Percentiles rank a stretch among this genome's conserved stretches.
Conservation (phyloP, 2,888 invertebrate species). For the Scotopteryx bipunctaria region DNA sequence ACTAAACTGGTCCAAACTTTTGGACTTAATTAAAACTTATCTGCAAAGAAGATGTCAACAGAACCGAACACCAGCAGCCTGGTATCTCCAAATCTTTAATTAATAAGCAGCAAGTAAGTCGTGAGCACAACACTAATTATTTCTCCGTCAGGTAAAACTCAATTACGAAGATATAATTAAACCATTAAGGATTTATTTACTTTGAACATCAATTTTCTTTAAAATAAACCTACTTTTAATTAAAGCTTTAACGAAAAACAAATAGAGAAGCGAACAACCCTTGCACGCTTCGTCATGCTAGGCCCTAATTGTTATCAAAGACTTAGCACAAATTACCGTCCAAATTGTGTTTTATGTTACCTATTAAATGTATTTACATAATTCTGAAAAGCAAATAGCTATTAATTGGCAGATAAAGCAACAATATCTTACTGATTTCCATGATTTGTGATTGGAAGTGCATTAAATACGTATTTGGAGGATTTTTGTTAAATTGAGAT, state of each 20-base stretch:
- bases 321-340: slow-evolving; percentile 29
- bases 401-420: not conserved
- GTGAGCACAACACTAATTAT: slow-evolving; percentile 62
- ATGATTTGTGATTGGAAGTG: not conserved
- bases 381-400: not conserved
- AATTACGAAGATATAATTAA: slow-evolving; percentile 81
- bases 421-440: not conserved
- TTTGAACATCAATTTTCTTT: slow-evolving; percentile 80
- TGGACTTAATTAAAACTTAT: slow-evolving; percentile 36
- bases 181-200: slow-evolving; percentile 80
- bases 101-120: slow-evolving; percentile 46
- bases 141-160: slow-evolving; percentile 76
- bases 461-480: not conserved
- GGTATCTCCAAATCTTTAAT: slow-evolving; percentile 53
- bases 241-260: slow-evolving; percentile 81
- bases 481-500: not conserved
- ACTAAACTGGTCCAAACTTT: slow-evolving; percentile 29
- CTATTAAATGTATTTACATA: no score
- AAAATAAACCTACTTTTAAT: slow-evolving; percentile 81
- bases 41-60: slow-evolving; percentile 35
- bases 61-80: slow-evolving; percentile 39
- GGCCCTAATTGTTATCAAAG: slow-evolving; percentile 49
- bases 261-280: slow-evolving; percentile 74
- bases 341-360: slow-evolving; percentile 9
- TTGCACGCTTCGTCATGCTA: slow-evolving; percentile 56